A percentile compares a stretch with the other conserved stretches of the same genome.
Evolutionary conservation across 2,797 vertebrate species (phyloP).

Genomic region (Gallinago stenura): DNA sequence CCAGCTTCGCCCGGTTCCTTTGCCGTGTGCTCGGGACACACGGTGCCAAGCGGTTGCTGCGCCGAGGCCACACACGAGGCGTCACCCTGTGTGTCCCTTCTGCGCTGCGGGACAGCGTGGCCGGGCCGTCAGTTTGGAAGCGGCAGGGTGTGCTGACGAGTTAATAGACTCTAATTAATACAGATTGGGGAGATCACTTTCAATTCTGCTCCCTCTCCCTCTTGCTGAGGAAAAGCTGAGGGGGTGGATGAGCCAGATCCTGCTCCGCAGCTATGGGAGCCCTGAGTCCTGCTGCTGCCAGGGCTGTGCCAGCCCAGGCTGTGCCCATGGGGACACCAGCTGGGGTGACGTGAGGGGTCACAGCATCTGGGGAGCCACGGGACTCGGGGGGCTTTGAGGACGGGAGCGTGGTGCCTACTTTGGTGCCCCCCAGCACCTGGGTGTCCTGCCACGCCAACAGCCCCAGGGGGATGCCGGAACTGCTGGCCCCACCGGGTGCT

Average conservation of each 20-base stretch:
- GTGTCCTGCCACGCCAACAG: not conserved
- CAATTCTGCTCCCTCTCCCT: constrained; percentile 44
- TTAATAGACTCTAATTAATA: constrained; percentile 76
- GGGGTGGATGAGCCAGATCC: not conserved
- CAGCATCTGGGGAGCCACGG: fast-evolving
- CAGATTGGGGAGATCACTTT: constrained; percentile 67
- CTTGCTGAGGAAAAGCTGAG: constrained; percentile 20
- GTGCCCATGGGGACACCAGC: not conserved
- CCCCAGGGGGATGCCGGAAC: not conserved
- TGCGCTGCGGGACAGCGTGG: fast-evolving
- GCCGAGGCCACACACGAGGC: not conserved
- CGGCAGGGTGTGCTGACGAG: constrained; percentile 13
- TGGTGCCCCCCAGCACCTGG: not conserved
- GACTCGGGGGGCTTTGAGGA: not conserved
- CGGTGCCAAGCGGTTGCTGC: fast-evolving
- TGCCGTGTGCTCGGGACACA: fast-evolving
- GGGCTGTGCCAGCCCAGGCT: not conserved
- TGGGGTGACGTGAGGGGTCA: not conserved
- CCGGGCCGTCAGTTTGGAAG: constrained; percentile 21
- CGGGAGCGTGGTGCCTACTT: not conserved
- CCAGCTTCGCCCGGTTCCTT: not conserved
- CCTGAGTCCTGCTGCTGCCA: not conserved
- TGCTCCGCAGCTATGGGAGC: not conserved
- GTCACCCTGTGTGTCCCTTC: not conserved
- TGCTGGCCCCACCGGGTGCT: not conserved